These are phyloP conservation scores for Eupithecia subumbrata DNA, from an alignment of 2,888 invertebrate genomes.

Conservation along the genomic window DNA sequence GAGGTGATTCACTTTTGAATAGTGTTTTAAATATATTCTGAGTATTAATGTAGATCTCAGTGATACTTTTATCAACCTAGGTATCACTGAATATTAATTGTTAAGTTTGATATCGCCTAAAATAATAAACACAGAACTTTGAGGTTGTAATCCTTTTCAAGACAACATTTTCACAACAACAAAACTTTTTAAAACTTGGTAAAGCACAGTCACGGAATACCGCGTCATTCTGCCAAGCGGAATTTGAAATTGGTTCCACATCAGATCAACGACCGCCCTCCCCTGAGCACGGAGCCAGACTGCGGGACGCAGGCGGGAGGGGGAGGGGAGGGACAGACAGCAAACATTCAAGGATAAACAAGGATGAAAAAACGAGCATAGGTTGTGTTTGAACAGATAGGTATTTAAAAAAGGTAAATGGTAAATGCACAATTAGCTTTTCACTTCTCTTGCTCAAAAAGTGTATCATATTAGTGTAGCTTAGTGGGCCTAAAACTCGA, in stretches of 20 bases:
- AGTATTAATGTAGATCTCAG: not conserved
- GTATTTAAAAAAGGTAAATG: slow-evolving; percentile 44
- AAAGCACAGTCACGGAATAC: not conserved
- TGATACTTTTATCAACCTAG: not conserved
- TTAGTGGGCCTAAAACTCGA: too few species aligned
- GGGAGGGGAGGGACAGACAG: slow-evolving; percentile 63
- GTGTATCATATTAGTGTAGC: too few species aligned
- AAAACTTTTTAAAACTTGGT: not conserved
- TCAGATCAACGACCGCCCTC: slow-evolving; percentile 68
- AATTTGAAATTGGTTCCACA: slow-evolving; percentile 64
- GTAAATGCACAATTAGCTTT: slow-evolving; percentile 26
- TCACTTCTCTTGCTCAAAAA: too few species aligned
- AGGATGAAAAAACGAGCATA: slow-evolving; percentile 56
- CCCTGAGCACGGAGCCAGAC: slow-evolving; percentile 73
- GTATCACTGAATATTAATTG: not conserved
- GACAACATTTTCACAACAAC: not conserved
- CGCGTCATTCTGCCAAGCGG: slow-evolving; percentile 19
- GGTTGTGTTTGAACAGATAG: slow-evolving; percentile 51
- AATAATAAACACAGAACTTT: too few species aligned
- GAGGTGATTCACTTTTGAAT: not conserved
- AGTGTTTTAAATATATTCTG: not conserved
- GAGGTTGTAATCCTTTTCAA: not conserved
- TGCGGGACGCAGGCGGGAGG: slow-evolving; percentile 61
- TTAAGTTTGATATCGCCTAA: too few species aligned
- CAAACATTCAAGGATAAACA: slow-evolving; percentile 64